Percentiles rank a stretch among this genome's conserved stretches.
These are phyloP conservation scores for Hydrolagus affinis DNA, from an alignment of 2,113 vertebrate species.

Conservation along the genomic window DNA sequence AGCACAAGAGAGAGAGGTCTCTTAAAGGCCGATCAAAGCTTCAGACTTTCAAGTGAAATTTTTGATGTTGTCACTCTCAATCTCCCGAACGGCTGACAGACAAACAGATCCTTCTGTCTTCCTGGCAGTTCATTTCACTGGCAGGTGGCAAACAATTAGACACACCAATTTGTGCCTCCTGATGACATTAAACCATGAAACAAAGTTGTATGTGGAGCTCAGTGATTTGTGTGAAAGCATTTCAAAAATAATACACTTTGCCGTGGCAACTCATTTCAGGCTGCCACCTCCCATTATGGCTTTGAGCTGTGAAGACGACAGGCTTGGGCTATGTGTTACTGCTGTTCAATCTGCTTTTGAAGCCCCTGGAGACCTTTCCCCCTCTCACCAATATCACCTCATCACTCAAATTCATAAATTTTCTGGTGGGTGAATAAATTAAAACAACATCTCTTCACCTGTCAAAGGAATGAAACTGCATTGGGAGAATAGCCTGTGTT, in stretches of 20 bases:
- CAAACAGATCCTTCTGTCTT: slow-evolving; percentile 81
- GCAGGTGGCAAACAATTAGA: slow-evolving; percentile 99
- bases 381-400: slow-evolving; percentile 83
- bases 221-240: slow-evolving; percentile 97
- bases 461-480: slow-evolving; percentile 98
- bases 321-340: slow-evolving; percentile 68
- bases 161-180: slow-evolving; percentile 87
- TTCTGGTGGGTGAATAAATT: slow-evolving; percentile 65
- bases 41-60: slow-evolving; percentile 65
- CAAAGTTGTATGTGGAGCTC: slow-evolving; percentile 82
- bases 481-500: slow-evolving; percentile 72
- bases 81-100: slow-evolving; percentile 78
- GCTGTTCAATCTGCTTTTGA: slow-evolving; percentile 98
- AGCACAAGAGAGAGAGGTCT: slow-evolving; percentile 58
- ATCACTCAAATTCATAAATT: slow-evolving; percentile 67
- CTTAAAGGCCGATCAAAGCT: slow-evolving; percentile 58
- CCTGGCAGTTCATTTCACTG: slow-evolving; percentile 96
- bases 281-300: slow-evolving; percentile 92
- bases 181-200: slow-evolving; percentile 91
- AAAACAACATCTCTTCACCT: slow-evolving; percentile 59
- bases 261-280: slow-evolving; percentile 90
- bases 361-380: slow-evolving; percentile 81
- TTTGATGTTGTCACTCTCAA: slow-evolving; percentile 94
- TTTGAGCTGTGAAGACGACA: slow-evolving; percentile 84
- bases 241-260: slow-evolving; percentile 99